phyloP scores from a whole-genome alignment of 2,888 invertebrate genomes.

The Pyralis farinalis region DNA sequence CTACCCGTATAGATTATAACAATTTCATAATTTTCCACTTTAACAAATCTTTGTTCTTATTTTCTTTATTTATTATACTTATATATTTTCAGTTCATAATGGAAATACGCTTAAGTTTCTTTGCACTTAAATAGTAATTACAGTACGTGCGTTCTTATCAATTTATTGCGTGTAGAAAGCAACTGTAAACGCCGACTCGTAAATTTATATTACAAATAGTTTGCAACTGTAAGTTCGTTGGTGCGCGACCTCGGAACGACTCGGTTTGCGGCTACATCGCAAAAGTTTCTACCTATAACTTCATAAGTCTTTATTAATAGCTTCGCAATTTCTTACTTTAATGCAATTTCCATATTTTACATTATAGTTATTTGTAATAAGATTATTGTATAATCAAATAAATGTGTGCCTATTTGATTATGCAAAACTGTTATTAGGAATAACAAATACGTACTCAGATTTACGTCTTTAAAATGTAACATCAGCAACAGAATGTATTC shows the following conservation, averaged over 20 bases:
- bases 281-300: conserved; percentile 72
- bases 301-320: conserved; percentile 74
- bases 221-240: conserved; percentile 69
- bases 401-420: too few species aligned
- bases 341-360: background rate
- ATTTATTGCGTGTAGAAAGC: too few species aligned
- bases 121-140: background rate
- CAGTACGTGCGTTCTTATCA: conserved; percentile 13
- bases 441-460: background rate
- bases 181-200: conserved; percentile 46
- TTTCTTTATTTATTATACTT: too few species aligned
- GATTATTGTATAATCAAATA: too few species aligned
- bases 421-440: too few species aligned
- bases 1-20: too few species aligned
- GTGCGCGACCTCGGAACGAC: conserved; percentile 64
- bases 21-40: too few species aligned
- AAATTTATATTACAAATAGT: conserved; percentile 75
- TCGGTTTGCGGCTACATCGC: conserved; percentile 54
- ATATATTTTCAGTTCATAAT: too few species aligned
- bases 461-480: background rate
- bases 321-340: conserved; percentile 51
- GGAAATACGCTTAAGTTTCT: too few species aligned
- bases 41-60: too few species aligned
- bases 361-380: too few species aligned
- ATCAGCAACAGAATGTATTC: conserved; percentile 2